Conservation (phyloP, 2,888 invertebrate genomes). For the Cheilosia scutellata region DNA sequence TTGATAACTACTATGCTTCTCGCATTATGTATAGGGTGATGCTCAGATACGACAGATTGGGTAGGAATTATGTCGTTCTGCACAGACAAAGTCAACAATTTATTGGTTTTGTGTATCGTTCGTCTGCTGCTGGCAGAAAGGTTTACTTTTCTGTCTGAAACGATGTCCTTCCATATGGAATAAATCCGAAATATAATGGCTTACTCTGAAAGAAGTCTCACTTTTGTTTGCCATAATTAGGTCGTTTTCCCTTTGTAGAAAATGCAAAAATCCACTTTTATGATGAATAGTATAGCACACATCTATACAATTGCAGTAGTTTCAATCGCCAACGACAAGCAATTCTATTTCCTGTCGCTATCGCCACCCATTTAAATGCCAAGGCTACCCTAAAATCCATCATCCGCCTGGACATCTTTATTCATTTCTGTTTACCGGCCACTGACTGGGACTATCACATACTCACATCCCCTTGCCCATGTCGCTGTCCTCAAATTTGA, state of each 20-base stretch:
- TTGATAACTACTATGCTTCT: conserved; percentile 1
- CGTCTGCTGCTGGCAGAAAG: conserved; percentile 24
- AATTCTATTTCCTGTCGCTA: too few relatives aligned
- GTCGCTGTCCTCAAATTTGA: not conserved
- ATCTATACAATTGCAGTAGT: too few relatives aligned
- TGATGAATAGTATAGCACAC: too few relatives aligned
- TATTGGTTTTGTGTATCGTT: conserved; percentile 41
- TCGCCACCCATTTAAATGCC: too few relatives aligned
- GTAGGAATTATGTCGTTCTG: conserved; percentile 53
- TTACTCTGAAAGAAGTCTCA: not conserved
- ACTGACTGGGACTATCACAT: not conserved
- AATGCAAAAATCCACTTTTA: too few relatives aligned
- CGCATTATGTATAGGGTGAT: not conserved
- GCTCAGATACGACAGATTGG: not conserved
- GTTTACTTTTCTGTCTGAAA: conserved; percentile 6
- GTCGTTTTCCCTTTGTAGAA: not conserved
- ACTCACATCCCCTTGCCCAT: conserved; percentile 1
- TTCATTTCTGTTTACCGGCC: not conserved
- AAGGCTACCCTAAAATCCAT: not conserved
- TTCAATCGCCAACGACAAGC: too few relatives aligned
- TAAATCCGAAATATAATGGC: too few relatives aligned
- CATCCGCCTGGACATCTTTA: not conserved
- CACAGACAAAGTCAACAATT: conserved; percentile 55
- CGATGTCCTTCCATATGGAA: not conserved
- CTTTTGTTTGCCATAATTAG: conserved; percentile 18